A percentile compares a stretch with the other conserved stretches of the same genome.
Evolutionary conservation across 1,140 invertebrate genomes (phyloP).

Genomic region (Onthophagus taurus): DNA sequence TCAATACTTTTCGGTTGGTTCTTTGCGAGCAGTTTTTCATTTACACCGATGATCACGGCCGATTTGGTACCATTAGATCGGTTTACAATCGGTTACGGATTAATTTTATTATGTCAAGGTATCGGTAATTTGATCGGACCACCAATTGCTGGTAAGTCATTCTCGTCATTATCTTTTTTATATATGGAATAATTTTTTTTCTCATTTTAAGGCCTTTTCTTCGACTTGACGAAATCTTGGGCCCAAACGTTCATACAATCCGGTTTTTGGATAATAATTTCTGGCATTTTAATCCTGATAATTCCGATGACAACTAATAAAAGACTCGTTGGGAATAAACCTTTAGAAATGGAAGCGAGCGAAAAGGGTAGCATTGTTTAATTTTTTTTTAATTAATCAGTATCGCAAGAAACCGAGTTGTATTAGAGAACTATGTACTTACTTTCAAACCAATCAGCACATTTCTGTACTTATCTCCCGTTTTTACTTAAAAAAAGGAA

Average conservation of each 20-base stretch:
- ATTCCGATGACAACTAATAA: constrained; percentile 57
- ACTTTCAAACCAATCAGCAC: too few relatives aligned
- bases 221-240: constrained; percentile 60
- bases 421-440: too few relatives aligned
- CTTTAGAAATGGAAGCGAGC: constrained; percentile 46
- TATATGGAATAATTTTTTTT: background rate
- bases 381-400: background rate
- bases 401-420: too few relatives aligned
- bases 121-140: constrained; percentile 51
- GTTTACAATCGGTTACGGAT: constrained; percentile 82
- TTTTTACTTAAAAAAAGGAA: too few relatives aligned
- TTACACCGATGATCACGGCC: constrained; percentile 79
- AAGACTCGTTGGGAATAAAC: constrained; percentile 51
- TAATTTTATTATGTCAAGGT: constrained; percentile 79
- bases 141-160: constrained; percentile 45
- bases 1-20: constrained; percentile 68
- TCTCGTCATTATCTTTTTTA: background rate
- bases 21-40: constrained; percentile 79
- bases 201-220: constrained; percentile 52
- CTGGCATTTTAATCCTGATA: constrained; percentile 61
- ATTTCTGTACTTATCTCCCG: too few relatives aligned
- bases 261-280: constrained; percentile 64
- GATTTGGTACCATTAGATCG: constrained; percentile 66
- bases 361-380: constrained; percentile 15
- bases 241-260: constrained; percentile 65